phyloP scores from a whole-genome alignment of 2,888 invertebrate genomes.

The Ischnura elegans region DNA sequence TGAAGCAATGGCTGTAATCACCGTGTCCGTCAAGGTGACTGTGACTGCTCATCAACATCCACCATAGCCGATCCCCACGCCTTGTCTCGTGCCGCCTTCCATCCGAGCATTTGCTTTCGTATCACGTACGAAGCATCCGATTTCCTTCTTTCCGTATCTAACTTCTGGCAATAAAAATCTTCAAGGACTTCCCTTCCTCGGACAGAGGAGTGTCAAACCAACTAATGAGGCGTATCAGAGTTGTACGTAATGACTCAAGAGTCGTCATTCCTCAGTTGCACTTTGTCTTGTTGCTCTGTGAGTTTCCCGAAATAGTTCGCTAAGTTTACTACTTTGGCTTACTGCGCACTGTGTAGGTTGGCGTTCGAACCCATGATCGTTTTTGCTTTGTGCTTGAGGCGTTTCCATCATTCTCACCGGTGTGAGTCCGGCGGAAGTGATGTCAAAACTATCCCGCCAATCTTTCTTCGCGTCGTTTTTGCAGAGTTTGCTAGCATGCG shows the following conservation, averaged over 20 bases:
- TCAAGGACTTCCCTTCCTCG: not conserved
- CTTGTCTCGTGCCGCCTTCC: not conserved
- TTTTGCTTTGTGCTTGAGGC: not conserved
- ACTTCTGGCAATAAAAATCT: not conserved
- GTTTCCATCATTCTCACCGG: not conserved
- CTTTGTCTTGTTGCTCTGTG: not conserved
- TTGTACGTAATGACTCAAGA: not conserved
- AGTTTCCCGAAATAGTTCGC: not conserved
- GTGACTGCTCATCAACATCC: not conserved
- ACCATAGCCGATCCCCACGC: not conserved
- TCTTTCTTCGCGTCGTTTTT: not conserved
- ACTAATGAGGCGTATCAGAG: not conserved
- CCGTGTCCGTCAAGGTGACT: not conserved
- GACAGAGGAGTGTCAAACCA: not conserved
- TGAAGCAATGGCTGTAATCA: not conserved
- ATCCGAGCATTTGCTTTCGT: not conserved
- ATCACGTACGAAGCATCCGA: slow-evolving; percentile 3
- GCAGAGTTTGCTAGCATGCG: not conserved
- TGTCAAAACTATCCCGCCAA: not conserved
- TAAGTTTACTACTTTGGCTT: not conserved
- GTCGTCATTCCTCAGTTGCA: not conserved
- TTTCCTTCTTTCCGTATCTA: not conserved
- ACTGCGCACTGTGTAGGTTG: not conserved
- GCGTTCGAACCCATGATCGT: not conserved
- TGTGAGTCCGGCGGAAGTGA: not conserved